These are phyloP conservation scores for Nephila pilipes DNA, from an alignment of 1,140 invertebrate species.

Conservation along the genomic window DNA sequence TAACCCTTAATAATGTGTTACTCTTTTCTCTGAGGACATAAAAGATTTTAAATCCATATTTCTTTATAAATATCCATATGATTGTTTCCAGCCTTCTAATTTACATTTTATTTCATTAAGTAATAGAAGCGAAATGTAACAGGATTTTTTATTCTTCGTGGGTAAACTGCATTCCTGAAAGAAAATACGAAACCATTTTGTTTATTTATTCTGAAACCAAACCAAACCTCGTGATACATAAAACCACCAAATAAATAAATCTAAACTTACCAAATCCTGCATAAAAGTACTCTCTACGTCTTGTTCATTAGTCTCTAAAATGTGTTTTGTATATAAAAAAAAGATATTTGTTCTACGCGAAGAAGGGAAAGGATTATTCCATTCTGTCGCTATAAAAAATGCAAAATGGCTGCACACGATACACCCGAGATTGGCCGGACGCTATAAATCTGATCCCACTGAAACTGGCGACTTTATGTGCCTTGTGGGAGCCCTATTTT, in stretches of 20 bases:
- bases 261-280: not conserved
- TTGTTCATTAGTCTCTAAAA: slow-evolving; percentile 15
- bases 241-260: slow-evolving; percentile 21
- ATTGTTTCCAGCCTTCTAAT: too few relatives aligned
- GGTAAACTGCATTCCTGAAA: too few relatives aligned
- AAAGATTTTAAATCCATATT: too few relatives aligned
- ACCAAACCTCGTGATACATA: not conserved
- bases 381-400: not conserved
- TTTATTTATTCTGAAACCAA: not conserved
- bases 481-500: not conserved
- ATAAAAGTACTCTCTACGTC: not conserved
- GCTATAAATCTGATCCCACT: not conserved
- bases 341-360: not conserved
- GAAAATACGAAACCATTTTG: not conserved
- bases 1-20: too few relatives aligned
- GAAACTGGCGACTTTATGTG: slow-evolving; percentile 21
- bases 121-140: too few relatives aligned
- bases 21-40: too few relatives aligned
- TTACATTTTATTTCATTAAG: too few relatives aligned
- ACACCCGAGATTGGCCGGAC: not conserved
- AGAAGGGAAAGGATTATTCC: not conserved
- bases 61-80: too few relatives aligned
- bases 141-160: too few relatives aligned
- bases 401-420: not conserved
- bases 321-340: not conserved